Percentiles rank a stretch among this genome's conserved stretches.
These are phyloP conservation scores for Hesperophylax magnus DNA, from an alignment of 1,140 invertebrate species.

Conservation along the genomic window DNA sequence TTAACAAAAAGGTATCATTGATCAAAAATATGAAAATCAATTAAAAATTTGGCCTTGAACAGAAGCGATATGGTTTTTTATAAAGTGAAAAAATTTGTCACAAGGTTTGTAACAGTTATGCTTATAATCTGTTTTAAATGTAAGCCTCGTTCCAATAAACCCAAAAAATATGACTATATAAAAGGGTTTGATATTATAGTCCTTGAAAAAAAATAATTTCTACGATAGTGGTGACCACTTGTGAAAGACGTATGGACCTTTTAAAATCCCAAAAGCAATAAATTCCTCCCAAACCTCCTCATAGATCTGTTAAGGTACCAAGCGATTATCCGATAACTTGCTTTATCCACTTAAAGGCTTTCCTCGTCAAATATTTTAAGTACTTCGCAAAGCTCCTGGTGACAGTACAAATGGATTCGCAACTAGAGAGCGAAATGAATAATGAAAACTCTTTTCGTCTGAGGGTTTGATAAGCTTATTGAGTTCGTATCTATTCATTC, in stretches of 20 bases:
- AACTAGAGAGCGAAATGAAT: conserved; percentile 5
- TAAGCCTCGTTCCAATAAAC: not conserved
- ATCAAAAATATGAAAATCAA: too few relatives aligned
- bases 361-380: conserved; percentile 54
- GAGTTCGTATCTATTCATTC: not conserved
- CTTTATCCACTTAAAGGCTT: conserved; percentile 54
- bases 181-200: not conserved
- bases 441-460: not conserved
- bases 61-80: too few relatives aligned
- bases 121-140: not conserved
- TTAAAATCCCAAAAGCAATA: conserved; percentile 54
- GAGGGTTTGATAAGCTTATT: not conserved
- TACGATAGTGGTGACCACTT: conserved; percentile 40
- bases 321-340: conserved; percentile 54
- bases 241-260: conserved; percentile 45
- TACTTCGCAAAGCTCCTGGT: conserved; percentile 31
- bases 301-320: conserved; percentile 45
- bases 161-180: conserved; percentile 20
- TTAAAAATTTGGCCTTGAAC: too few relatives aligned
- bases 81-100: too few relatives aligned
- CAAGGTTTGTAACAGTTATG: not conserved
- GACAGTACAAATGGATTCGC: conserved; percentile 33
- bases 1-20: too few relatives aligned
- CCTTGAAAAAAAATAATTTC: conserved; percentile 35
- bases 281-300: conserved; percentile 37